Percentiles rank a stretch among this genome's conserved stretches.
Evolutionary conservation across 2,113 vertebrate species (phyloP).

Genomic region (Apodemus sylvaticus): DNA sequence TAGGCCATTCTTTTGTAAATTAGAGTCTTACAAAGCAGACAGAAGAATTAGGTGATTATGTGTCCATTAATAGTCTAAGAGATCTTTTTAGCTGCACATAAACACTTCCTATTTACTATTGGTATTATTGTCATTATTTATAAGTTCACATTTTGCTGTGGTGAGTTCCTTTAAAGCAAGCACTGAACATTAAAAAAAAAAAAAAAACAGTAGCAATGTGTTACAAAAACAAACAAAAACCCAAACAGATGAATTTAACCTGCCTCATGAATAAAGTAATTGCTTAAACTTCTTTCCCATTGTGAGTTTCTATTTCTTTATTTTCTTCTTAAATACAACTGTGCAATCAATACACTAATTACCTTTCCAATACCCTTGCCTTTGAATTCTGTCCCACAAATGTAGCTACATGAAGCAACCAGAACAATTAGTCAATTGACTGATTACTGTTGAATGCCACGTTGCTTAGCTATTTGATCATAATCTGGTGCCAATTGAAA

Average conservation of each 20-base stretch:
- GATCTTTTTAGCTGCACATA: background rate
- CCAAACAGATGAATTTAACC: slow-evolving; percentile 18
- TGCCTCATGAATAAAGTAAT: slow-evolving; percentile 60
- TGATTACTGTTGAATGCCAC: slow-evolving; percentile 6
- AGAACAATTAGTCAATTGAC: slow-evolving; percentile 50
- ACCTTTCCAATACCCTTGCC: slow-evolving; percentile 59
- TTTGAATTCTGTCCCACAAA: slow-evolving; percentile 66
- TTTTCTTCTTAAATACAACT: slow-evolving; percentile 25
- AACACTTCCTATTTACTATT: background rate
- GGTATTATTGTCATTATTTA: slow-evolving; percentile 56
- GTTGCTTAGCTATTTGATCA: slow-evolving; percentile 42
- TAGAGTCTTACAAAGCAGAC: background rate
- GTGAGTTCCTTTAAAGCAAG: background rate
- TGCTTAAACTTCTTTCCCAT: slow-evolving; percentile 56
- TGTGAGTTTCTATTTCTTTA: slow-evolving; percentile 63
- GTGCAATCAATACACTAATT: slow-evolving; percentile 73
- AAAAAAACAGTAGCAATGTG: background rate
- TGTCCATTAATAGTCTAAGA: background rate
- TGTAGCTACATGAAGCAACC: slow-evolving; percentile 50
- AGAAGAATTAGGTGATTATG: background rate
- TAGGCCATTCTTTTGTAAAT: slow-evolving; percentile 34
- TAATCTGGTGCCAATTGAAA: slow-evolving; percentile 38
- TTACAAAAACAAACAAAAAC: background rate
- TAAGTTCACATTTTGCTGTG: slow-evolving; percentile 3
- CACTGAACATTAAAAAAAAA: background rate